Conservation (phyloP, 2,888 invertebrate species). For the Eilema caniola region DNA sequence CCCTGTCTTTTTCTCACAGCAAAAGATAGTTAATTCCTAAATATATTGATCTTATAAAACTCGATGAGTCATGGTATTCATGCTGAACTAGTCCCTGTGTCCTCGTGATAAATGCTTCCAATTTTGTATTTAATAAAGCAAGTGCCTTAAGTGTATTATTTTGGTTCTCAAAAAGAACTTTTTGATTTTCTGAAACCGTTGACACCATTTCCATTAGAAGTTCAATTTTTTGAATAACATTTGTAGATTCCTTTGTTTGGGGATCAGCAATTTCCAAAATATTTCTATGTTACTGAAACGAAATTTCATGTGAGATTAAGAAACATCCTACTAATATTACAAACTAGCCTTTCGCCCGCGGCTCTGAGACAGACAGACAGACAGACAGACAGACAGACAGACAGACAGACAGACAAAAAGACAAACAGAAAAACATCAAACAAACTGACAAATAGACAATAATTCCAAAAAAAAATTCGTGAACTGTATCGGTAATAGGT, state of each 20-base stretch:
- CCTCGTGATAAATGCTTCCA: conserved; percentile 13
- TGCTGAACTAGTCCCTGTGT: conserved; percentile 6
- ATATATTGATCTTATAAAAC: conserved; percentile 1
- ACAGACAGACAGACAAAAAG: too few relatives aligned
- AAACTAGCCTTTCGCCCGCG: too few relatives aligned
- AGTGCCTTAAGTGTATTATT: conserved; percentile 13
- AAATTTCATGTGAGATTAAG: conserved; percentile 7
- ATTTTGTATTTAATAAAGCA: conserved; percentile 19
- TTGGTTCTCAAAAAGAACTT: conserved; percentile 12
- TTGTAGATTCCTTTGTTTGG: conserved; percentile 12
- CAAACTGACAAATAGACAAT: too few relatives aligned
- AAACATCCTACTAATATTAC: not conserved
- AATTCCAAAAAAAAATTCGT: too few relatives aligned
- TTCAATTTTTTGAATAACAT: conserved; percentile 11
- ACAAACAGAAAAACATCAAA: too few relatives aligned
- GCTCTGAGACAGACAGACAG: too few relatives aligned
- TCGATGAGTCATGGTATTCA: not conserved
- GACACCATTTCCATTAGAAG: conserved; percentile 8
- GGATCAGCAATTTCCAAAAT: conserved; percentile 6
- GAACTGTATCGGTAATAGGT: too few relatives aligned
- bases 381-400: too few relatives aligned
- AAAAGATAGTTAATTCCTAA: too few relatives aligned
- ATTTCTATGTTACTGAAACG: conserved; percentile 7
- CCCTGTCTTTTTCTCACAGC: too few relatives aligned
- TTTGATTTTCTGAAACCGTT: conserved; percentile 9